These are phyloP conservation scores for Drosophila monieri DNA, from an alignment of 2,888 invertebrate genomes.

Conservation along the genomic window DNA sequence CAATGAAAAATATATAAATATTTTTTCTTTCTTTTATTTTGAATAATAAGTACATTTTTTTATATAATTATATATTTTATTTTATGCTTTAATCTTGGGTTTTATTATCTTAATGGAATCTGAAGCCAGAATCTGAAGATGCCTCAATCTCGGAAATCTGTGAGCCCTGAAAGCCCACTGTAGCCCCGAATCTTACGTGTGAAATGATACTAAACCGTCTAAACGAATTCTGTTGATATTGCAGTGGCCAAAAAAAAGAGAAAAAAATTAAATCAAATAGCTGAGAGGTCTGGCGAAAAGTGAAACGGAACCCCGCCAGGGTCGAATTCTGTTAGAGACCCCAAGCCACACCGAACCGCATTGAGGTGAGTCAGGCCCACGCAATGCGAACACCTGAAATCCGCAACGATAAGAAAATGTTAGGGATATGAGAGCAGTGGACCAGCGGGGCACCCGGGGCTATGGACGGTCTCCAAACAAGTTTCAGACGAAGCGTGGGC, in stretches of 20 bases:
- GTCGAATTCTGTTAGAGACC: constrained; percentile 49
- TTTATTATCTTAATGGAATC: too few species aligned
- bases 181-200: constrained; percentile 64
- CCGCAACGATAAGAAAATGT: constrained; percentile 57
- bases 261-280: constrained; percentile 38
- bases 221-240: constrained; percentile 59
- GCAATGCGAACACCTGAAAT: constrained; percentile 69
- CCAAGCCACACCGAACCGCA: constrained; percentile 51
- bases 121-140: too few species aligned
- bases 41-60: too few species aligned
- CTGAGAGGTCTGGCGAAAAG: constrained; percentile 60
- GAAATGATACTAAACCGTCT: constrained; percentile 68
- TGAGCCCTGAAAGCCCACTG: constrained; percentile 20
- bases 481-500: constrained; percentile 65
- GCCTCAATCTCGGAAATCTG: too few species aligned
- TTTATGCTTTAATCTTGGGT: neutral
- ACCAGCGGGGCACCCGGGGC: neutral
- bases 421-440: neutral
- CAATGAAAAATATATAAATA: too few species aligned
- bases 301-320: constrained; percentile 77
- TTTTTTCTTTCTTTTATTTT: too few species aligned
- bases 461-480: constrained; percentile 42
- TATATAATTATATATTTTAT: neutral
- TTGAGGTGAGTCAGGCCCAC: constrained; percentile 57
- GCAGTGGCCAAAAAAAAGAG: constrained; percentile 42